phyloP scores from a whole-genome alignment of 2,888 invertebrate genomes.

The Trachelus tabidus region DNA sequence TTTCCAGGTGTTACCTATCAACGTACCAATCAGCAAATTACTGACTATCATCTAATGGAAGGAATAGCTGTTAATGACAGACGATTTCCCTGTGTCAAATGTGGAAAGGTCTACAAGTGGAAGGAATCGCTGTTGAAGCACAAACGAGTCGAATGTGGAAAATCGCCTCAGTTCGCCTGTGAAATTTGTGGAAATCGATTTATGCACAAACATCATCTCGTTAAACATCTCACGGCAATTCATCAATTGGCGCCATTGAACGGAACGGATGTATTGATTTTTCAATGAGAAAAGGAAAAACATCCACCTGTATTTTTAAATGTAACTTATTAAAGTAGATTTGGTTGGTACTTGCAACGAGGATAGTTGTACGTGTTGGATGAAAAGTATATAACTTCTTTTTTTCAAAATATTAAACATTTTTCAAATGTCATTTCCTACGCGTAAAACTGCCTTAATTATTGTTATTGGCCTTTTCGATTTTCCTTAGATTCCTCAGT shows the following conservation, averaged over 20 bases:
- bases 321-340: slow-evolving; percentile 13
- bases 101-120: slow-evolving; percentile 58
- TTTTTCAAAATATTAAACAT: too few species aligned
- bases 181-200: slow-evolving; percentile 60
- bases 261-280: slow-evolving; percentile 21
- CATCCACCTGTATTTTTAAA: slow-evolving; percentile 13
- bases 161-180: slow-evolving; percentile 58
- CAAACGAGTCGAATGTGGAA: slow-evolving; percentile 55
- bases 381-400: too few species aligned
- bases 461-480: too few species aligned
- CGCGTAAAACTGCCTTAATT: too few species aligned
- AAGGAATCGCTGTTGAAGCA: slow-evolving; percentile 57
- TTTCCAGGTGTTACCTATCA: slow-evolving; percentile 22
- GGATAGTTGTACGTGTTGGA: too few species aligned
- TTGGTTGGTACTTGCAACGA: neutral
- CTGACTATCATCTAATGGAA: slow-evolving; percentile 9
- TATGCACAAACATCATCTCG: slow-evolving; percentile 68
- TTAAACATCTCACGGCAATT: slow-evolving; percentile 45
- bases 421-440: too few species aligned
- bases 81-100: slow-evolving; percentile 47
- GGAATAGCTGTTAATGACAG: slow-evolving; percentile 22
- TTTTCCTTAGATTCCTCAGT: too few species aligned
- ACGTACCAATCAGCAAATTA: slow-evolving; percentile 14
- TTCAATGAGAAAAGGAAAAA: neutral
- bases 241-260: slow-evolving; percentile 33